Percentiles rank a stretch among this genome's conserved stretches.
Conservation (phyloP, 2,888 invertebrate species). For the Strigamia maritima region DNA sequence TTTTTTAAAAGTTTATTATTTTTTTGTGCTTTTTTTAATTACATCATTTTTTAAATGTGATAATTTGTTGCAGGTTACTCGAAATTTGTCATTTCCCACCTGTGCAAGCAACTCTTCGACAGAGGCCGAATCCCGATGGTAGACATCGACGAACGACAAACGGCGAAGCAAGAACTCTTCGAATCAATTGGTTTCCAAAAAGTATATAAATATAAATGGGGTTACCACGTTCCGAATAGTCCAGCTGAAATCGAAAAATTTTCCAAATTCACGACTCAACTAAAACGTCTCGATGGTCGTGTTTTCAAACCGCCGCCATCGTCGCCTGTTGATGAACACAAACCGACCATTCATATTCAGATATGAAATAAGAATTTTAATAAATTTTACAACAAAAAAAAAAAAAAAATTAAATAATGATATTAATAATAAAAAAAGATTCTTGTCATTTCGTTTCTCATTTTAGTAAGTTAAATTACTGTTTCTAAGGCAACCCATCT, state of each 20-base stretch:
- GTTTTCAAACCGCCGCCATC: constrained; percentile 25
- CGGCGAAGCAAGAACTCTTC: neutral
- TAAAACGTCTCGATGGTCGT: constrained; percentile 6
- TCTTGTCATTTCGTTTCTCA: too few relatives aligned
- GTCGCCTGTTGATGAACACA: neutral
- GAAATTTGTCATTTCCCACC: constrained; percentile 5
- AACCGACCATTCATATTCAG: neutral
- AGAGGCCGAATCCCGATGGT: neutral
- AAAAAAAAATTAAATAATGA: too few relatives aligned
- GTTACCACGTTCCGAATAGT: constrained; percentile 4
- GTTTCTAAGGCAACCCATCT: neutral
- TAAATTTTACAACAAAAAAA: neutral
- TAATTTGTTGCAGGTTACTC: constrained; percentile 21
- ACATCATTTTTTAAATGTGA: neutral
- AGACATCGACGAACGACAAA: constrained; percentile 33
- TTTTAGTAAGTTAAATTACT: neutral
- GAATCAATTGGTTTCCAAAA: constrained; percentile 13
- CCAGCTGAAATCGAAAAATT: constrained; percentile 17
- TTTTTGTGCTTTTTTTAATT: too few relatives aligned
- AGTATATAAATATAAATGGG: neutral
- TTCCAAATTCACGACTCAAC: neutral
- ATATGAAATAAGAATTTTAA: neutral
- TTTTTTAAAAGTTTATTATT: too few relatives aligned
- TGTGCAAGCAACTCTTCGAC: neutral
- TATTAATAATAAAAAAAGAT: too few relatives aligned